Evolutionary conservation across 2,888 invertebrate species (phyloP).

Genomic region (Noctua janthe): DNA sequence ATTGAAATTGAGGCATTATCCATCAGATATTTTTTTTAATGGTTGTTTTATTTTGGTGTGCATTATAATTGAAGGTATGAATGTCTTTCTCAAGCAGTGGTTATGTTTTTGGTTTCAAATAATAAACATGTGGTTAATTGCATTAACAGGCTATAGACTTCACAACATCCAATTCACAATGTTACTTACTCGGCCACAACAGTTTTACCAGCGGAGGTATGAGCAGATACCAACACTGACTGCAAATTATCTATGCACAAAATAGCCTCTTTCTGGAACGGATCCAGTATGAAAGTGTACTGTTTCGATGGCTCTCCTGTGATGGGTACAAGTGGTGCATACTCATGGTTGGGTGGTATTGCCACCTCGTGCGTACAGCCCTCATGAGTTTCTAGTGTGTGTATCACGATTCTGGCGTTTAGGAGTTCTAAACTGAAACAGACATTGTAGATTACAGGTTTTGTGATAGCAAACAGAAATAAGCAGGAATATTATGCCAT

Average conservation of each 20-base stretch:
- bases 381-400: conserved; percentile 96
- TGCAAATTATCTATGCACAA: conserved; percentile 99
- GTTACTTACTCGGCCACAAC: conserved; percentile 98
- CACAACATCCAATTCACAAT: background rate
- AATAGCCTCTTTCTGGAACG: conserved; percentile 99
- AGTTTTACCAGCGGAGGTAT: conserved; percentile 99
- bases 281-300: conserved; percentile 98
- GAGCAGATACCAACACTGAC: conserved; percentile 99
- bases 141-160: background rate
- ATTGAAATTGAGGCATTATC: background rate
- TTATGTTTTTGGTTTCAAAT: background rate
- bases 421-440: conserved; percentile 93
- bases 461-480: background rate
- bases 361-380: conserved; percentile 99
- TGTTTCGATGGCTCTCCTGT: conserved; percentile 95
- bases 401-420: conserved; percentile 95
- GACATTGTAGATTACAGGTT: background rate
- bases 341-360: conserved; percentile 96
- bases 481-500: background rate
- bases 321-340: conserved; percentile 90
- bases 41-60: background rate
- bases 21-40: background rate
- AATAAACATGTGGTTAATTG: background rate
- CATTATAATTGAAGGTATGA: background rate
- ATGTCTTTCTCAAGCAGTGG: background rate